Base-by-base conservation (phyloP, 2,113 vertebrate species). In the Ceratotherium simum region DNA sequence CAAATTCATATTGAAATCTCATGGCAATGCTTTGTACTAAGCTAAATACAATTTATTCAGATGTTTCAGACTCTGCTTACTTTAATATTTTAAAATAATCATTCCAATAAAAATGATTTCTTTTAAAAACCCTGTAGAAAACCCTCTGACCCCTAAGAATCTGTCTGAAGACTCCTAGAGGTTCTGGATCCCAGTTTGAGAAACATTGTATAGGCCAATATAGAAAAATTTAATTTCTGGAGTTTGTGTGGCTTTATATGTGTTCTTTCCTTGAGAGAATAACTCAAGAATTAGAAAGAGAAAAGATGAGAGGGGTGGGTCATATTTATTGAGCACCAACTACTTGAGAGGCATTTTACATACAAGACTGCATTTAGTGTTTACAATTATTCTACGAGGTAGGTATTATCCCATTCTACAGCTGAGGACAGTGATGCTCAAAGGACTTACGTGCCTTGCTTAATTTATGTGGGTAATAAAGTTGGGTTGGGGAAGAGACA, bases 71-170 rank as follows among this genome's bases (percentile, higher is more conserved):
- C 36, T 94, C 33, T 81, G 36, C 11, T 33, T 75, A 60, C 75
- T 84, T 84, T 80, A 91, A 39, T 60, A 72, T 58, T 90, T 97
- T 89, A 82, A 76, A n/a, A 75, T 82, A n/a, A 83, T 81, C 87
- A 64, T 69, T 8, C 20, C 29, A 90, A 75, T 84, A 88, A 80
- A 78, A 97, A 65, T 12, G 16, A 39, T 88, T 86, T 93, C 27
- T 81, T 89, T 78, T 67, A 46, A 81, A 67, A 82, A 33, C 84
- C 54, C 89, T 46, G 17, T 88, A 46, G 42, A 72, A 83, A 65
- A 89, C 3, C 33, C 27, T 90, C 29, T 88, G 29, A 69, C 12
- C 42, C 8, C 56, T 82, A 54, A 81, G 18, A 87, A 91, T 69
- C 48, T 90, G 5, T 89, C 48, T 90, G 60, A 91, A 97, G 73